A percentile compares a stretch with the other conserved stretches of the same genome.
Evolutionary conservation across 2,113 vertebrate genomes (phyloP).

Genomic region (Chrysemys picta): DNA sequence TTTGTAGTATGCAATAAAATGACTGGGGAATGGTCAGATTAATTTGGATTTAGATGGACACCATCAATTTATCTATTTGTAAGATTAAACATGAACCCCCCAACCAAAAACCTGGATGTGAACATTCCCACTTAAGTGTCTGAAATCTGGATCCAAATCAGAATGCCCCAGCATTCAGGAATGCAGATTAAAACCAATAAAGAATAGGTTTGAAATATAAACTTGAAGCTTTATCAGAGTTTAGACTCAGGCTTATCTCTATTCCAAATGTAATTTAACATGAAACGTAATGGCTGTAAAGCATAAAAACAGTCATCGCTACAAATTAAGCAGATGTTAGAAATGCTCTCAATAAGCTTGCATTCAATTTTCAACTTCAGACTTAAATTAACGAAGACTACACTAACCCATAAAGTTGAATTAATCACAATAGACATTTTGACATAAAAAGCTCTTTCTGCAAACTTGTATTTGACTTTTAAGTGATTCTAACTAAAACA

Average conservation of each 20-base stretch:
- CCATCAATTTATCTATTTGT: too few relatives aligned
- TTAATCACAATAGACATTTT: not conserved
- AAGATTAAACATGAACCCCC: not conserved
- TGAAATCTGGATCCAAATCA: not conserved
- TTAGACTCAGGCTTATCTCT: not conserved
- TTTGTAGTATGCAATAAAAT: not conserved
- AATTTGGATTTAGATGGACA: too few relatives aligned
- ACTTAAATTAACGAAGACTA: not conserved
- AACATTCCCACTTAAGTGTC: not conserved
- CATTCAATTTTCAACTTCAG: not conserved
- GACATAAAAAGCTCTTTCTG: not conserved
- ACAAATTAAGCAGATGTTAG: not conserved
- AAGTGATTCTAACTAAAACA: not conserved
- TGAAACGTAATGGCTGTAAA: not conserved
- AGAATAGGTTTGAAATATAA: not conserved
- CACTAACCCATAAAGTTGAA: not conserved
- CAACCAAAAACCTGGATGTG: not conserved
- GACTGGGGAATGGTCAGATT: not conserved
- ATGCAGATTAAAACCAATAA: not conserved
- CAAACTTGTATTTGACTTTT: not conserved
- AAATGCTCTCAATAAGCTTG: not conserved
- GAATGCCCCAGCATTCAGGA: not conserved
- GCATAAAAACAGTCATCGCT: not conserved
- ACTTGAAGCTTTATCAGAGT: constrained; percentile 4
- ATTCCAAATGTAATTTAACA: constrained; percentile 6